Evolutionary conservation across 2,797 vertebrate species (phyloP), one percentile per base, ranked within the genome.

Genomic region (Periophthalmus magnuspinnatus): DNA sequence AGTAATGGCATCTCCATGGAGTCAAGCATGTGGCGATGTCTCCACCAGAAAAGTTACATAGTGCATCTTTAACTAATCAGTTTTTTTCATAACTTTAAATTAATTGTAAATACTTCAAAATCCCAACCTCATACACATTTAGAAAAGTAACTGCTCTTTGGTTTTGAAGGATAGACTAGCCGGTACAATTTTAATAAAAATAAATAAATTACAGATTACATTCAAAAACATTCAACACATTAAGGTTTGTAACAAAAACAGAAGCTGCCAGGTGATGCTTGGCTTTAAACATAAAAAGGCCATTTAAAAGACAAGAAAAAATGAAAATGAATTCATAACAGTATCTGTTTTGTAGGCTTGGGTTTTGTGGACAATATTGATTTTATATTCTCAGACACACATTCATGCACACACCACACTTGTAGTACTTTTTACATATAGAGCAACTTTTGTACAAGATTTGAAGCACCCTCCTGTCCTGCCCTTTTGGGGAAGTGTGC

Each of bases 401-500:
- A 66, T 69, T 41, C 61, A 74, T 60, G 62, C 76, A 78, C 70
- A 79, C 70, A 71, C 69, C 69, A 66, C 70, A 66, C 75, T 41
- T 81, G 74, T 69, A 67, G 76, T 58, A 79, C 81, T 73, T 72
- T 64, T 28, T 78, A 76, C 73, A 68, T 69, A 72, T 60, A 77
- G 48, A 16, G 22, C 68, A 60, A 79, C 70, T 72, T 77, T 81
- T 71, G 83, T 68, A 81, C 74, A 73, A 63, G 65, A 75, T 70
- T 65, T 55, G 55, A 47, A 74, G 68, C 19, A 67, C 72, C 79
- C 67, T 74, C 14, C 63, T 64, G 58, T n/a, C 24, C 55, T 13
- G 47, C 56, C 5, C 73, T 68, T 48, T 74, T 62, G 67, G 52
- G 32, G 47, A 68, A 22, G 3, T 6, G 22, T 65, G 22, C 5